Evolutionary conservation across 2,888 invertebrate genomes (phyloP).

Genomic region (Loripinus fragilis): DNA sequence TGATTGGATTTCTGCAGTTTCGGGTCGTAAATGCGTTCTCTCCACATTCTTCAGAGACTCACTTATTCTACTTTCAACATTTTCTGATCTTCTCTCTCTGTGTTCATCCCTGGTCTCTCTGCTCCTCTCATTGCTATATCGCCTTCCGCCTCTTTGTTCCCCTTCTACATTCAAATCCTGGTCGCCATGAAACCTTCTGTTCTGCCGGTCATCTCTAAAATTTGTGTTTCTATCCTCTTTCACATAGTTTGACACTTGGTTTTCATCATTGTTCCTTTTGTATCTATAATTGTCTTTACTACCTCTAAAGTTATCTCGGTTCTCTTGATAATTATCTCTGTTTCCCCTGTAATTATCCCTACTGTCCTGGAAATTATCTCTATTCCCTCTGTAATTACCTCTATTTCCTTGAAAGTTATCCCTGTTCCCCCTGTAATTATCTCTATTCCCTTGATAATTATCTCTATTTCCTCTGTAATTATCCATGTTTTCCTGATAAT

Average conservation of each 20-base stretch:
- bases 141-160: not conserved
- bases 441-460: slow-evolving; percentile 17
- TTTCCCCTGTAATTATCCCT: slow-evolving; percentile 8
- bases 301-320: slow-evolving; percentile 13
- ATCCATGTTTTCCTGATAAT: slow-evolving; percentile 17
- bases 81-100: not conserved
- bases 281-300: slow-evolving; percentile 17
- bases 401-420: slow-evolving; percentile 2
- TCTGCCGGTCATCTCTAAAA: slow-evolving; percentile 32
- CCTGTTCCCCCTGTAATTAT: slow-evolving; percentile 13
- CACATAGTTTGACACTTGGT: not conserved
- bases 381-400: slow-evolving; percentile 3
- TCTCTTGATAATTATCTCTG: not conserved
- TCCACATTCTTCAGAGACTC: not conserved
- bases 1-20: not conserved
- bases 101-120: not conserved
- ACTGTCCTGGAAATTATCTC: slow-evolving; percentile 17
- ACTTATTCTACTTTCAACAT: not conserved
- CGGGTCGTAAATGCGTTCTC: not conserved
- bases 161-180: not conserved
- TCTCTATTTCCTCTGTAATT: slow-evolving; percentile 7
- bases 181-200: slow-evolving; percentile 32
- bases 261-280: not conserved
- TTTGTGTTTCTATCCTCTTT: not conserved
- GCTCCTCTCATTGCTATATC: not conserved